Conservation (phyloP, 2,113 vertebrate genomes). For the Rhinolophus ferrumequinum region DNA sequence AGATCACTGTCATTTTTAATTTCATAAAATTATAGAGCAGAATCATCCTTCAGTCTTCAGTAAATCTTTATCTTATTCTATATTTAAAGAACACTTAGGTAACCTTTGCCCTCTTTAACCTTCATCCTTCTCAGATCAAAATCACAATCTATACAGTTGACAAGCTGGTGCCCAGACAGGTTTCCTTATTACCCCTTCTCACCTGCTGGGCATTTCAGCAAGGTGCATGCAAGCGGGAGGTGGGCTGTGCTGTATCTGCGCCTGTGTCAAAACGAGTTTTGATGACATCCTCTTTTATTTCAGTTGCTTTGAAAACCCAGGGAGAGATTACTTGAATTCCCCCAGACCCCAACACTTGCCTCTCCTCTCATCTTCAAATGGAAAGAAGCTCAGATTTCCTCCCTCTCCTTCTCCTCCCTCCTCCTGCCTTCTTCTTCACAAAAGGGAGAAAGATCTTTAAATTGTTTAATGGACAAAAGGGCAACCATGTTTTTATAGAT, state of each 20-base stretch:
- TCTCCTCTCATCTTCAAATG: slow-evolving; percentile 37
- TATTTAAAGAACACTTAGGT: slow-evolving; percentile 68
- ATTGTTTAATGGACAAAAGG: slow-evolving; percentile 1
- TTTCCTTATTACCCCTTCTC: slow-evolving; percentile 72
- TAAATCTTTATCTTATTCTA: slow-evolving; percentile 68
- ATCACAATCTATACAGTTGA: slow-evolving; percentile 67
- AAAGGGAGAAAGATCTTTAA: slow-evolving; percentile 29
- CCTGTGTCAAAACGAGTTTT: slow-evolving; percentile 38
- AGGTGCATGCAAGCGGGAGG: slow-evolving; percentile 70
- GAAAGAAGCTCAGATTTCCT: slow-evolving; percentile 47
- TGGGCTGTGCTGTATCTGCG: slow-evolving; percentile 70
- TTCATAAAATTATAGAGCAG: slow-evolving; percentile 54
- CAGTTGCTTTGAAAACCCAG: slow-evolving; percentile 62
- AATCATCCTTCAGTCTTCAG: slow-evolving; percentile 21
- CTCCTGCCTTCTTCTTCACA: slow-evolving; percentile 12
- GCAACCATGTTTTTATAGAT: not conserved
- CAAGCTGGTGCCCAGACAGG: slow-evolving; percentile 73
- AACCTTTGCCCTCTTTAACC: slow-evolving; percentile 74
- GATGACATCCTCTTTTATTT: slow-evolving; percentile 63
- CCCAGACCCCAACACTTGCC: slow-evolving; percentile 31
- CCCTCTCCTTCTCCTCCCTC: not conserved
- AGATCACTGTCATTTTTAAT: not conserved
- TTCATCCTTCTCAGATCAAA: slow-evolving; percentile 66
- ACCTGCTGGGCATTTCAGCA: slow-evolving; percentile 69
- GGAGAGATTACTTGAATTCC: slow-evolving; percentile 57